Percentiles rank a stretch among this genome's conserved stretches.
These are phyloP conservation scores for Urocitellus parryii DNA, from an alignment of 2,113 vertebrate genomes.

Conservation along the genomic window DNA sequence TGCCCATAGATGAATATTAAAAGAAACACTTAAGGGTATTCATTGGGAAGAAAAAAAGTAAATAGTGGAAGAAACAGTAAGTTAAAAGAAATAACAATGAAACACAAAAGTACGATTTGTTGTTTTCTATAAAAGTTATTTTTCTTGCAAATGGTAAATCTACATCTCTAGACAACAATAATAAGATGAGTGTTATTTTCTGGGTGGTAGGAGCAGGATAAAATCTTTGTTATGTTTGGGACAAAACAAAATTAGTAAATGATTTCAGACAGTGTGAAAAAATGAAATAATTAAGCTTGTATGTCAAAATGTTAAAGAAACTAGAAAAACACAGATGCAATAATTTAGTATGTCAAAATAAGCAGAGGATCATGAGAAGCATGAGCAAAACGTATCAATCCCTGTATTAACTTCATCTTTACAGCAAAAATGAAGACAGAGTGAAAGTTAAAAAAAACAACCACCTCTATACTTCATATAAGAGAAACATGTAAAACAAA, in stretches of 20 bases:
- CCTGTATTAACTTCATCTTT: neutral
- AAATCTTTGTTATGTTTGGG: neutral
- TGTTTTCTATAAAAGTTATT: neutral
- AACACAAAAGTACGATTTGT: neutral
- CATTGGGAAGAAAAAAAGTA: neutral
- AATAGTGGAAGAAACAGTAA: neutral
- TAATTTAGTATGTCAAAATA: neutral
- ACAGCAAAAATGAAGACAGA: neutral
- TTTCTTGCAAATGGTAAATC: neutral
- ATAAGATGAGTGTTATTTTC: neutral
- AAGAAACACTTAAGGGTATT: neutral
- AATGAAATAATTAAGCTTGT: neutral
- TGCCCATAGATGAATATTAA: neutral
- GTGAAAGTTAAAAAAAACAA: neutral
- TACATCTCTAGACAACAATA: neutral
- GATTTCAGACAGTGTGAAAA: neutral
- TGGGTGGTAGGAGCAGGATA: neutral
- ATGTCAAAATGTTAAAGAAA: neutral
- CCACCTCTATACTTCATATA: neutral
- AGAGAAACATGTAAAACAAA: neutral
- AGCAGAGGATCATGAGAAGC: neutral
- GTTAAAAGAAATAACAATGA: neutral
- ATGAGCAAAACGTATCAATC: neutral
- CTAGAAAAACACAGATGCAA: neutral
- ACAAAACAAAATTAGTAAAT: neutral